Conservation (phyloP, 2,888 invertebrate species). For the Amphiduros pacificus region DNA sequence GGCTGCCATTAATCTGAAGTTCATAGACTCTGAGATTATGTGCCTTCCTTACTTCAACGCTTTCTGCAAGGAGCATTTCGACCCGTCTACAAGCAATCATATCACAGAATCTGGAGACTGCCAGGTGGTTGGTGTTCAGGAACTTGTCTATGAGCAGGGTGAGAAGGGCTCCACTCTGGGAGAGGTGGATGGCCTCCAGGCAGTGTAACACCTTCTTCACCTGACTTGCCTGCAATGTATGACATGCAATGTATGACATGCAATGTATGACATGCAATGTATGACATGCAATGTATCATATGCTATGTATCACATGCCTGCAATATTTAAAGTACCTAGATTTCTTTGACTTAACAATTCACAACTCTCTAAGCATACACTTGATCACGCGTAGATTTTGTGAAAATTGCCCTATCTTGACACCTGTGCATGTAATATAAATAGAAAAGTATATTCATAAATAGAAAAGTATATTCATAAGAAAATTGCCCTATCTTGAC, state of each 20-base stretch:
- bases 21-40: not conserved
- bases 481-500: slow-evolving; percentile 9
- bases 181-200: slow-evolving; percentile 65
- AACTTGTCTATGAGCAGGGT: slow-evolving; percentile 68
- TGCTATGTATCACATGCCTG: no score
- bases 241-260: no score
- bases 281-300: no score
- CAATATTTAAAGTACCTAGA: no score
- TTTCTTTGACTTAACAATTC: no score
- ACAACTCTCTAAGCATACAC: no score
- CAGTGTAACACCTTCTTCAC: slow-evolving; percentile 72
- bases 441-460: no score
- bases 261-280: no score
- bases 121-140: slow-evolving; percentile 71
- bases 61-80: slow-evolving; percentile 70
- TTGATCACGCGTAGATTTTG: no score
- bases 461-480: slow-evolving; percentile 16
- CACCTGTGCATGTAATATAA: slow-evolving; percentile 13
- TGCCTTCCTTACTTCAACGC: slow-evolving; percentile 40
- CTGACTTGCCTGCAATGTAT: slow-evolving; percentile 71
- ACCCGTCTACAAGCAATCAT: slow-evolving; percentile 72
- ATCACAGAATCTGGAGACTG: slow-evolving; percentile 71
- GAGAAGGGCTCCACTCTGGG: slow-evolving; percentile 77
- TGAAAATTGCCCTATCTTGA: slow-evolving; percentile 2
- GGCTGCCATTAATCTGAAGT: not conserved